Conservation (phyloP, 2,797 vertebrate species). For the Lithobates pipiens region DNA sequence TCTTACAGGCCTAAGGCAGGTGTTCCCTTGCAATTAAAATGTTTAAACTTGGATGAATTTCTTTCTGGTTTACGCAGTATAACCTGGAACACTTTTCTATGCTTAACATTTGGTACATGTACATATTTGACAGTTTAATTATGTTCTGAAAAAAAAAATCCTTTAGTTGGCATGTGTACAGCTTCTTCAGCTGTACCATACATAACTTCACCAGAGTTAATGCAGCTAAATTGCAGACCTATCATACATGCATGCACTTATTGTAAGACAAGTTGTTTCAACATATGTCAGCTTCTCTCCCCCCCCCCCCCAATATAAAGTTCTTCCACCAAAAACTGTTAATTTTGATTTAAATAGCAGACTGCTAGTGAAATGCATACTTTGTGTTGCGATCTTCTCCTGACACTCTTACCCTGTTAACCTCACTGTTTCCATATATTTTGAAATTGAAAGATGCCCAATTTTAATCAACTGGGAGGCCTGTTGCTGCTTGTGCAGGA, state of each 20-base stretch:
- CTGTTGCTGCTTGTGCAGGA: too few species aligned
- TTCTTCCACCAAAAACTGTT: too few species aligned
- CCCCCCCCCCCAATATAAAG: too few species aligned
- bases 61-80: slow-evolving; percentile 17
- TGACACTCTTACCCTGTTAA: too few species aligned
- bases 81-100: neutral
- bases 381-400: too few species aligned
- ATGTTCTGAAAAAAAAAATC: slow-evolving; percentile 33
- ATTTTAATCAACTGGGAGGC: too few species aligned
- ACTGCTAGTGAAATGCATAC: too few species aligned
- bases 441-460: too few species aligned
- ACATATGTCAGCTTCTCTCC: too few species aligned
- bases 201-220: neutral
- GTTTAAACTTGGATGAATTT: slow-evolving; percentile 19
- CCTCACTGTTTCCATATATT: too few species aligned
- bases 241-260: neutral
- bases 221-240: neutral
- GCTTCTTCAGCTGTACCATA: neutral
- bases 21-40: slow-evolving; percentile 27
- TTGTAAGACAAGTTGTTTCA: too few species aligned
- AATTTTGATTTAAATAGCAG: too few species aligned
- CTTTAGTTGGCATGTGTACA: slow-evolving; percentile 15
- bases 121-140: slow-evolving; percentile 43
- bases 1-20: neutral
- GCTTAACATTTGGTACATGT: slow-evolving; percentile 18